phyloP scores from a whole-genome alignment of 2,113 vertebrate genomes.

The Emydocephalus ijimae region DNA sequence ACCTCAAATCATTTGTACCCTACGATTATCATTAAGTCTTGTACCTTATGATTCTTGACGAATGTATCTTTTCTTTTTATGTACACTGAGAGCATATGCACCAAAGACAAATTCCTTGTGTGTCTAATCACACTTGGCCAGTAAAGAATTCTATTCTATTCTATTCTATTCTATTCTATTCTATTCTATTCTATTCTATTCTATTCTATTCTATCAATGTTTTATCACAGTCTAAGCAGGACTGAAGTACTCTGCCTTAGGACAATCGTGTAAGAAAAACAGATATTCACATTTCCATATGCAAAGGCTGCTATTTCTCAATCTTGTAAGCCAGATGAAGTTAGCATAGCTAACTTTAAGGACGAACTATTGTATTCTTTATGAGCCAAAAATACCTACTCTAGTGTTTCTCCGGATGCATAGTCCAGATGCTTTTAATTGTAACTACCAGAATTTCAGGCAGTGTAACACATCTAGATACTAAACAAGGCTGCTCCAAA shows the following conservation, averaged over 20 bases:
- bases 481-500: background rate
- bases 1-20: background rate
- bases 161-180: too few species aligned
- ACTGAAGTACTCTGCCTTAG: background rate
- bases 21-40: too few species aligned
- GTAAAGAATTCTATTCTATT: too few species aligned
- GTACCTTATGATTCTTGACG: too few species aligned
- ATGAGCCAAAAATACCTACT: background rate
- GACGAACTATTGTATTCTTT: background rate
- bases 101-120: too few species aligned
- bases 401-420: background rate
- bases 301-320: background rate
- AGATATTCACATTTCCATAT: background rate
- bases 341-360: background rate
- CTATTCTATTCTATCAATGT: background rate
- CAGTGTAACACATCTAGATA: background rate
- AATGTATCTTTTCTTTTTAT: too few species aligned
- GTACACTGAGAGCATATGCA: too few species aligned
- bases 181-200: too few species aligned
- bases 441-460: background rate
- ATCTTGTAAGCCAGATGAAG: background rate
- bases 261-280: background rate
- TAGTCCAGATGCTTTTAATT: background rate
- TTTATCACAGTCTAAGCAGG: background rate
- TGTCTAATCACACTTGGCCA: too few species aligned